Conservation (phyloP, 1,140 invertebrate species). For the Amphibalanus amphitrite region DNA sequence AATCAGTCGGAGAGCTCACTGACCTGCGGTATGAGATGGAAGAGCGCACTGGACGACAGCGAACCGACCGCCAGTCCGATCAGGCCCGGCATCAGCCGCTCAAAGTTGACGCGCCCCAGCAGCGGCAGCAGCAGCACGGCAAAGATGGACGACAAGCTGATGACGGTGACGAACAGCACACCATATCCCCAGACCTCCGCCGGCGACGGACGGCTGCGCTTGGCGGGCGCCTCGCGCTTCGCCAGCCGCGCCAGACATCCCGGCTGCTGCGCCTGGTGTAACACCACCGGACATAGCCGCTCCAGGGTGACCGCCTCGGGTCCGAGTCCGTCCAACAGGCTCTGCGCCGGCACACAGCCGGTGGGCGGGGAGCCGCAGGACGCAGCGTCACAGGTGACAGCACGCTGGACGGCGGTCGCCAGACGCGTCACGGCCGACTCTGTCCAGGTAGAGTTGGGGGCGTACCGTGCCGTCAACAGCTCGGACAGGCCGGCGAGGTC, state of each 20-base stretch:
- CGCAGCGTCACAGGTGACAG: background rate
- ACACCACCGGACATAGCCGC: background rate
- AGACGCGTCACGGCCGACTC: background rate
- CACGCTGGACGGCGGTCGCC: background rate
- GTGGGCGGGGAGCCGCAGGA: background rate
- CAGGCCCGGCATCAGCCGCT: constrained; percentile 36
- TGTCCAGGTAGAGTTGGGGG: background rate
- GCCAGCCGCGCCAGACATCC: background rate
- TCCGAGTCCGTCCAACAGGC: background rate
- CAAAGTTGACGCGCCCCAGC: constrained; percentile 36
- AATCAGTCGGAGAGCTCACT: constrained; percentile 3
- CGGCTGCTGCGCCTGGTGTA: background rate
- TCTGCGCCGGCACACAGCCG: background rate
- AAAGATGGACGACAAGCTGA: constrained; percentile 40
- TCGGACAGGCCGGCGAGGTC: too few species aligned
- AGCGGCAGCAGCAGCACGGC: constrained; percentile 42
- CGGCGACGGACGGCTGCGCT: background rate
- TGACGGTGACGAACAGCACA: constrained; percentile 39
- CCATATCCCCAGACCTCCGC: constrained; percentile 35
- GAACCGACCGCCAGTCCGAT: constrained; percentile 48
- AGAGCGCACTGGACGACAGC: constrained; percentile 39
- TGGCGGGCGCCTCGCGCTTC: background rate
- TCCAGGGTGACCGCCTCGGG: background rate
- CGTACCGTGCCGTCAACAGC: background rate
- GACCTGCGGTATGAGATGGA: constrained; percentile 45